These are phyloP conservation scores for Thyatira batis DNA, from an alignment of 2,888 invertebrate genomes.

Conservation along the genomic window DNA sequence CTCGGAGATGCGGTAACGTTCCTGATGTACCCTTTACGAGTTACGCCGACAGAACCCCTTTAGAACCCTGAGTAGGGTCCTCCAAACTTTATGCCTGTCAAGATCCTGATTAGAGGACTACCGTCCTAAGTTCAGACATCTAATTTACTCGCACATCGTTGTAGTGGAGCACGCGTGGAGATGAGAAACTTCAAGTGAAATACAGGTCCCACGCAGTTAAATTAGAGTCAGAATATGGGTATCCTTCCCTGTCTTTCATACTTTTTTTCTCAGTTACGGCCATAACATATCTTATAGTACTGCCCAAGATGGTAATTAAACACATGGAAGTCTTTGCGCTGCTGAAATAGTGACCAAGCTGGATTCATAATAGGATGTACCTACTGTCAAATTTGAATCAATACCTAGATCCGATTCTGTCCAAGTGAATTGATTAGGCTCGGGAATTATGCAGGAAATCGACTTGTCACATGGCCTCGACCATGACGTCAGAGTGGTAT, in stretches of 20 bases:
- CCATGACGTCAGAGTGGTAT: background rate
- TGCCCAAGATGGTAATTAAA: no score
- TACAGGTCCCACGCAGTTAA: background rate
- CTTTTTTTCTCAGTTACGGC: no score
- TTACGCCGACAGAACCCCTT: background rate
- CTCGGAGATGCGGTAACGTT: background rate
- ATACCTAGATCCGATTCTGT: background rate
- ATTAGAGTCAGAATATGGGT: background rate
- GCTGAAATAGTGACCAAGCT: background rate
- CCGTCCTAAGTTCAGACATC: background rate
- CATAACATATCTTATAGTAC: no score
- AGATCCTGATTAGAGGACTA: background rate
- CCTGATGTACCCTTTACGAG: background rate
- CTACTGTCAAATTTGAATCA: background rate
- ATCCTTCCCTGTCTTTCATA: background rate
- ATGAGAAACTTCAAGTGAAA: background rate
- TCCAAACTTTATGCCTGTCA: background rate
- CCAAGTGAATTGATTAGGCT: background rate
- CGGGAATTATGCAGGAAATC: background rate
- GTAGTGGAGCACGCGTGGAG: background rate
- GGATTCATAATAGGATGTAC: background rate
- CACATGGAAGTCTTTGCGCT: no score
- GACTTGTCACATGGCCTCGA: background rate
- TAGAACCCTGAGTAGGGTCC: conserved; percentile 1
- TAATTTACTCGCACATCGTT: conserved; percentile 1